These are phyloP conservation scores for Echinops telfairi DNA, from an alignment of 2,113 vertebrate species.

Conservation along the genomic window DNA sequence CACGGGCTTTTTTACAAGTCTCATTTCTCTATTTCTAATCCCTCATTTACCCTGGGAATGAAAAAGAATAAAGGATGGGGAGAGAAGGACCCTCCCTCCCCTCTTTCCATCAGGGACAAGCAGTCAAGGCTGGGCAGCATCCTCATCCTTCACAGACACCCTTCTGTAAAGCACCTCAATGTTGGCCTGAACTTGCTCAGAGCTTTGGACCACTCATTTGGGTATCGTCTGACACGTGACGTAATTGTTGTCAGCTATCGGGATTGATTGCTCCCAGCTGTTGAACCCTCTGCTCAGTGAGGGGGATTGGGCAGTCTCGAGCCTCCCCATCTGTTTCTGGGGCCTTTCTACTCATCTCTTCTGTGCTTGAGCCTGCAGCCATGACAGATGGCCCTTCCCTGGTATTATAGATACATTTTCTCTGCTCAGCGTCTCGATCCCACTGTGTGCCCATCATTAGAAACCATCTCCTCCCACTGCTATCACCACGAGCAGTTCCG, in stretches of 20 bases:
- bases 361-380: conserved; percentile 69
- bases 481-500: background rate
- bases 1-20: background rate
- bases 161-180: background rate
- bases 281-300: conserved; percentile 68
- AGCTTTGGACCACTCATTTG: conserved; percentile 44
- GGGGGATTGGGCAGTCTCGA: background rate
- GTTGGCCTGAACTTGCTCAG: conserved; percentile 40
- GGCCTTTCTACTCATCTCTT: conserved; percentile 51
- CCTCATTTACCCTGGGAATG: conserved; percentile 12
- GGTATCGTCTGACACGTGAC: conserved; percentile 69
- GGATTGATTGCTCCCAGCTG: conserved; percentile 71
- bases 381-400: conserved; percentile 75
- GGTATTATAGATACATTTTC: conserved; percentile 62
- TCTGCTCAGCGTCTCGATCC: conserved; percentile 51
- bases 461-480: conserved; percentile 41
- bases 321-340: conserved; percentile 75
- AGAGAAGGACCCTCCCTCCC: background rate
- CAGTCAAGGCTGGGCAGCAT: background rate
- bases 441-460: background rate
- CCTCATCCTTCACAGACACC: background rate
- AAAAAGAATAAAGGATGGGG: background rate
- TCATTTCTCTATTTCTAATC: background rate
- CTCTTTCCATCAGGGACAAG: background rate
- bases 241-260: conserved; percentile 51